Base-by-base conservation (phyloP, 64 coral and sea anemone genomes). In the Pocillopora damicornis region DNA sequence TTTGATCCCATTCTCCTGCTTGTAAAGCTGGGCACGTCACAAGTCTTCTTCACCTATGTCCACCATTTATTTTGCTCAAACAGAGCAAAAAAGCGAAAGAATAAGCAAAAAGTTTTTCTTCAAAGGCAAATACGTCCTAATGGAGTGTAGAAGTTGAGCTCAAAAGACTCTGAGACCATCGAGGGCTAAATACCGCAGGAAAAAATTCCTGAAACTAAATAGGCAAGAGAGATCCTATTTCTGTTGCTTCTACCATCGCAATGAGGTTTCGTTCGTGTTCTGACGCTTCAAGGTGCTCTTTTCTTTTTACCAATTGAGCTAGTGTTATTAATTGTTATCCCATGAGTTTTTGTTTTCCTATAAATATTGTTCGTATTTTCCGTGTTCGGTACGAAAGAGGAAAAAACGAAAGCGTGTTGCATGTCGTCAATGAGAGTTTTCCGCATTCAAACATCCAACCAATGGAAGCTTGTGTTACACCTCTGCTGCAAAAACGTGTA, bases 381-480 rank as follows among this genome's bases (percentile, higher is more conserved):
- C 80, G 62, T 34, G 35, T 67, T 83, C 35, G 63, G 26, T n/a
- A 18, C 18, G 23, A 68, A 83, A 83, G 58, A 61, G 79, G 60
- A 25, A 83, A 83, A 83, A 83, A 67, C 42, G 42, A 15, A 64
- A 37, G 35, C 15, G 1, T 17, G 0, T 20, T 65, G 26, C 17
- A 22, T 65, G 37, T 62, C 80, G 80, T 83, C 80, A 83, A n/a
- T 20, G 9, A 42, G 17, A 67, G 65, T 79, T 79, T 83, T 83
- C 80, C 80, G 80, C 62, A 45, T 83, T 83, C 80, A 37, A 45
- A 11, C 20, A 38, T 20, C 20, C 23, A 13, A 35, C 80, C 80
- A 83, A 83, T 83, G 30, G 23, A 4, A 68, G 42, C 63, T 15
- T 17, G 20, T 37, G 2, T 67, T 25, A 10, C 76, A 15, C 60